Conservation (phyloP, 35 echinoderm and acorn worm species). For the Strongylocentrotus purpuratus region DNA sequence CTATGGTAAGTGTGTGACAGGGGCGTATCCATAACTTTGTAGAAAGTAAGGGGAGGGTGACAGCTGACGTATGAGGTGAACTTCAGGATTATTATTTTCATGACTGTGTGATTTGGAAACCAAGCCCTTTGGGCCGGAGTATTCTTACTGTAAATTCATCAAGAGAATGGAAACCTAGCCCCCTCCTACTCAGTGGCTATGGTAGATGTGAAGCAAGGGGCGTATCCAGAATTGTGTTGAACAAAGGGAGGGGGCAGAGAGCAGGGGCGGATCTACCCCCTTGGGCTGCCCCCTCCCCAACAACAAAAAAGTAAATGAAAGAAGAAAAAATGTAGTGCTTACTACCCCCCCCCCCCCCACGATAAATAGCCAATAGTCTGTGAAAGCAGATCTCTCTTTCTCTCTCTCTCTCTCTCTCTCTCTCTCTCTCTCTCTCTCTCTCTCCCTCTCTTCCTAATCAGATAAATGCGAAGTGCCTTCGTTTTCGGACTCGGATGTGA, state of each 20-base stretch:
- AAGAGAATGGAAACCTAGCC: neutral
- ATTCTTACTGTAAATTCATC: constrained; percentile 26
- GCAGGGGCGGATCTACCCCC: neutral
- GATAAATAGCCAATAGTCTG: neutral
- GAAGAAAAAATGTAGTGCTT: too few relatives aligned
- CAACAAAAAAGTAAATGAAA: too few relatives aligned
- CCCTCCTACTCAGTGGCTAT: neutral
- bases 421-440: neutral
- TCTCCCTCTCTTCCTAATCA: neutral
- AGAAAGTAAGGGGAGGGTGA: too few relatives aligned
- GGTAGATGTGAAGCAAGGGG: neutral
- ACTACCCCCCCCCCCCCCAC: too few relatives aligned
- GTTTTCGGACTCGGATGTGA: neutral
- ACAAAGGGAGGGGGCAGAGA: too few relatives aligned
- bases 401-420: neutral
- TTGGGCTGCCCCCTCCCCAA: too few relatives aligned
- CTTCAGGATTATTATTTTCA: too few relatives aligned
- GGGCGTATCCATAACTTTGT: too few relatives aligned
- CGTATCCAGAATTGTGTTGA: too few relatives aligned
- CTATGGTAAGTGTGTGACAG: neutral
- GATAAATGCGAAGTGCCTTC: constrained; percentile 24
- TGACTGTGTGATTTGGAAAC: neutral
- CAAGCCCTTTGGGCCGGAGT: constrained; percentile 1
- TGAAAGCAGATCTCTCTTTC: too few relatives aligned
- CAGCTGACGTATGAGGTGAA: too few relatives aligned